Percentiles rank a stretch among this genome's conserved stretches.
phyloP scores from a whole-genome alignment of 2,797 vertebrate species.

The Poecilia wingei region DNA sequence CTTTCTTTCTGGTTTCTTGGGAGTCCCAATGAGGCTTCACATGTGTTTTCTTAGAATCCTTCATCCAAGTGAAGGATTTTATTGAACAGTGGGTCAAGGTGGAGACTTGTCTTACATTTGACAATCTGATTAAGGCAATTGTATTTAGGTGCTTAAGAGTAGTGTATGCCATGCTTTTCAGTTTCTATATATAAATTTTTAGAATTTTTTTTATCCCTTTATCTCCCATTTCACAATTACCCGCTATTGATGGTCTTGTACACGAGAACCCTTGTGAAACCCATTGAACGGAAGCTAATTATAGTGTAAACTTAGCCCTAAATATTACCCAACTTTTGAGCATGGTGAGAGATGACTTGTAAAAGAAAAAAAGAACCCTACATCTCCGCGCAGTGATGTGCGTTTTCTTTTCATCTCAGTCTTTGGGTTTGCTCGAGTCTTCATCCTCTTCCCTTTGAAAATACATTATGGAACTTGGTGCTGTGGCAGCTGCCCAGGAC shows the following conservation, averaged over 20 bases:
- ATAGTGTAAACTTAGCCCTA: not conserved
- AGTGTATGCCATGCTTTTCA: not conserved
- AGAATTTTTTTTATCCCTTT: not conserved
- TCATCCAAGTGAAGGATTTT: not conserved
- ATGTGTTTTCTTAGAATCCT: not conserved
- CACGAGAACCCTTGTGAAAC: not conserved
- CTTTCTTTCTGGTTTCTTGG: not conserved
- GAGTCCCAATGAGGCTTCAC: not conserved
- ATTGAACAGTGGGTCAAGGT: not conserved
- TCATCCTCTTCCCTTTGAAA: conserved; percentile 49
- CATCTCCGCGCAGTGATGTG: conserved; percentile 10
- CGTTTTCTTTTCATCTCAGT: conserved; percentile 47
- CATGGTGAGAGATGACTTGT: conserved; percentile 4
- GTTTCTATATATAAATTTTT: not conserved
- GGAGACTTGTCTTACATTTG: not conserved
- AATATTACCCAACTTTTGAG: conserved; percentile 23
- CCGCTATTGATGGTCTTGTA: not conserved
- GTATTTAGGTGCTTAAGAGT: not conserved
- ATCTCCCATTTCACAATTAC: not conserved
- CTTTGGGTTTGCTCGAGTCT: conserved; percentile 27
- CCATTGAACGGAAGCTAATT: not conserved
- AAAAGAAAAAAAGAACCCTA: conserved; percentile 23
- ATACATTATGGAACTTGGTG: conserved; percentile 30
- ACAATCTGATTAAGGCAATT: not conserved
- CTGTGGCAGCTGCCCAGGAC: conserved; percentile 31